A percentile compares a stretch with the other conserved stretches of the same genome.
Conservation (phyloP, 2,113 vertebrate species). For the Hippocampus abdominalis region DNA sequence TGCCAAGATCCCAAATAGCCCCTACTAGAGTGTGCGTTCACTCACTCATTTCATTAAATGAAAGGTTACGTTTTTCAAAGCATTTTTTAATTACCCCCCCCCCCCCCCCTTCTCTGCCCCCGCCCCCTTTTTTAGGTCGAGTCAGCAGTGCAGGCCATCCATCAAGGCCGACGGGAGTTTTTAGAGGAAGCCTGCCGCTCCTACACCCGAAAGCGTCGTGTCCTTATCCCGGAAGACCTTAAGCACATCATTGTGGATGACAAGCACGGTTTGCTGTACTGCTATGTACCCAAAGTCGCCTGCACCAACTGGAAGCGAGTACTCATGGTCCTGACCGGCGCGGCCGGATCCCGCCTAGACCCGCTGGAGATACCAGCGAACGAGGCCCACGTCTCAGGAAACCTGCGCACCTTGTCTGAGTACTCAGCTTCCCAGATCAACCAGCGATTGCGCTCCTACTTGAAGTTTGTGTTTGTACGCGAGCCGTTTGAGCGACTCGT, state of each 20-base stretch:
- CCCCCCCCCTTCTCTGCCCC: background rate
- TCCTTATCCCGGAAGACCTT: slow-evolving; percentile 82
- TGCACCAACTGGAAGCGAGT: slow-evolving; percentile 96
- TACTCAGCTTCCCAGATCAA: slow-evolving; percentile 83
- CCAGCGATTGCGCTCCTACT: slow-evolving; percentile 85
- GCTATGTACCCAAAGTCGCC: slow-evolving; percentile 92
- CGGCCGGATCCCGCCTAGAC: slow-evolving; percentile 71
- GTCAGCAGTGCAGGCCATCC: slow-evolving; percentile 72
- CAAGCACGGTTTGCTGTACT: slow-evolving; percentile 83
- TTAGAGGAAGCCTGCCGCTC: slow-evolving; percentile 77
- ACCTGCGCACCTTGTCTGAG: slow-evolving; percentile 82
- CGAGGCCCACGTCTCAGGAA: slow-evolving; percentile 80
- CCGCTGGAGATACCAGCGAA: slow-evolving; percentile 82
- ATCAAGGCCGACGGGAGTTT: slow-evolving; percentile 80
- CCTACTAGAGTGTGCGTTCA: too few relatives aligned
- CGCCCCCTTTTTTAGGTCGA: slow-evolving; percentile 42
- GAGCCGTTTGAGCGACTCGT: slow-evolving; percentile 93
- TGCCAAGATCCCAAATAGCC: too few relatives aligned
- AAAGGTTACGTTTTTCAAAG: background rate
- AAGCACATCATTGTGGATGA: slow-evolving; percentile 90
- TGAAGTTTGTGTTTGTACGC: slow-evolving; percentile 90
- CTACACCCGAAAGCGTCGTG: slow-evolving; percentile 78
- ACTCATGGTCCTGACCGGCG: slow-evolving; percentile 85
- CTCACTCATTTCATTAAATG: background rate
- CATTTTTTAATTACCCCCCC: too few relatives aligned